Base-by-base conservation (phyloP, 2,888 invertebrate species). In the Lithophane semibrunnea region DNA sequence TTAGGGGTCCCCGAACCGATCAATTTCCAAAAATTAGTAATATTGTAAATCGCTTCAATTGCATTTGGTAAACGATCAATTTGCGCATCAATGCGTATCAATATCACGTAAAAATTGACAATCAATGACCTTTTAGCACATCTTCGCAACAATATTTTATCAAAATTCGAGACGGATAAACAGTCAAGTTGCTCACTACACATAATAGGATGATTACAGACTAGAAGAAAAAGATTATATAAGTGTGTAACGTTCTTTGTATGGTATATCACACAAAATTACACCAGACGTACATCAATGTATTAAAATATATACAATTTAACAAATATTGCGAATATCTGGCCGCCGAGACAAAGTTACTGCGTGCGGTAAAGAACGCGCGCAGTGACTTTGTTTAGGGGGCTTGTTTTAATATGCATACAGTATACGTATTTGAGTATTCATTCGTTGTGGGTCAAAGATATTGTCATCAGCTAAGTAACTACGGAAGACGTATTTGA, bases 211-310 rank as follows among this genome's bases (percentile, higher is more conserved):
- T 80, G 52, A 82, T 81, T 92, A 92, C 74, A 91, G 91, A 93
- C 92, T 93, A 93, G 92, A 92, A 91, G 90, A 71, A 90, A 91
- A 91, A 89, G 84, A 90, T 88, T 84, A 75, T 75, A 82, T 77
- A 74, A 72, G 77, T 82, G 87, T 87, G 81, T 82, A 88, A 88
- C 77, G 64, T 69, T 69, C 29, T 87, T 80, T 88, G 89, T 89
- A 90, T 91, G 89, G 83, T 83, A 77, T 80, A 85, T 89, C 88
- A 90, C 88, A 91, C 90, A 88, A 83, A 88, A 89, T 86, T 85
- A 87, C 82, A 88, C 63, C 75, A 78, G 73, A 82, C 44, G 73
- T 72, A 71, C 21, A 71, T 77, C 66, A 21, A 58, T 63, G 75
- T 13, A 68, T 68, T 63, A 71, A 78, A 79, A 73, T 72, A 80